Base-by-base conservation (phyloP, 2,888 invertebrate species). In the Andricus curvator region DNA sequence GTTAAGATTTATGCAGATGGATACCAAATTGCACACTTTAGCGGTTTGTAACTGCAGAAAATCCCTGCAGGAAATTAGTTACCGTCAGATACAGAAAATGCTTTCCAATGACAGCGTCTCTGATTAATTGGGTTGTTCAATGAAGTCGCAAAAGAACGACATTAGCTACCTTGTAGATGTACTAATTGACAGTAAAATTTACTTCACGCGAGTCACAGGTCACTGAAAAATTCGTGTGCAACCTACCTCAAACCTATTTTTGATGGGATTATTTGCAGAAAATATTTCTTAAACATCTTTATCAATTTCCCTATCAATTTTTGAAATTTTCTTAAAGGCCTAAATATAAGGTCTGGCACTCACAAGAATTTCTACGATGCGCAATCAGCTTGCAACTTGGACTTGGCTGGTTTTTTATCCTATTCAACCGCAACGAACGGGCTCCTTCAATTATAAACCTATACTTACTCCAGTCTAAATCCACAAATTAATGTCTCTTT, bases 401-500 rank as follows among this genome's bases (percentile, higher is more conserved):
- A 37, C 33, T 74, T 74, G 20, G 15, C 80, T 80, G 85, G 85
- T 89, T 87, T 87, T 87, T 88, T 88, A 88, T 88, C 89, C 87
- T 85, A 87, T 83, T 85, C 85, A 84, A 82, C 85, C 83, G 85
- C 86, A 81, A 83, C 82, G 88, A 89, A 87, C 87, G 85, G 83
- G 89, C 88, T 86, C 86, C 87, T 88, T 88, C 86, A 86, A 89
- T 88, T 88, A n/a, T n/a, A n/a, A n/a, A n/a, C 67, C 48, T 51
- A n/a, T 81, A n/a, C 78, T 48, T 5, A 17, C 5, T 1, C 48
- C 17, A 48, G 5, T 2, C 48, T 17, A 48, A 48, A 48, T 81
- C 82, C 84, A 85, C 88, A 86, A 90, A 89, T 90, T 88, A 88
- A 88, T 89, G 89, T 88, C 88, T 88, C 88, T 90, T 89, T 88